Base-by-base conservation (phyloP, 2,113 vertebrate genomes). In the Zeus faber region DNA sequence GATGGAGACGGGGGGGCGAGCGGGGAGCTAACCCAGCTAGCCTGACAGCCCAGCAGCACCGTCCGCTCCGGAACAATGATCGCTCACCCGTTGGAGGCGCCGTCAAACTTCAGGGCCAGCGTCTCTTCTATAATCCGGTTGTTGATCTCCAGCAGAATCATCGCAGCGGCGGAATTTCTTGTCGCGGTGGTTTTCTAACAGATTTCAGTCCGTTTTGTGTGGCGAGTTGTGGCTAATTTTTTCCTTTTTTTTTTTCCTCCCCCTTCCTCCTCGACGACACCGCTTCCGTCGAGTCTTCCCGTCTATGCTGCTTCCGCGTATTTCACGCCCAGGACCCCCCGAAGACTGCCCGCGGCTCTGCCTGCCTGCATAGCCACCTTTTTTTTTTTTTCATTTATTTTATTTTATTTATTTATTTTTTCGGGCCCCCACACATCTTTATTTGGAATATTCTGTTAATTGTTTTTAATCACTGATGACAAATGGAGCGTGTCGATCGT, bases 141-240 rank as follows among this genome's bases (percentile, higher is more conserved):
- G 81, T 98, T 98, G 70, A 98, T 94, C 90, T 98, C 96, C 87
- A 98, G 88, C 86, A 98, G 91, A 91, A 97, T 98, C 96, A 98
- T 97, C 77, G 87, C 90, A 88, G 87, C 80, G 68, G 58, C 24
- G 67, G 56, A 37, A 2, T 37, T 37, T 62, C 47, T 68, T 65
- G 48, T 69, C 48, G 58, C 73, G 55, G 53, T 40, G 33, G 41
- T 14, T 50, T 44, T n/a, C n/a, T 18, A 45, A 21, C 17, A 65
- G 67, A 21, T 44, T 45, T 31, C 1, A 51, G 31, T n/a, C n/a
- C n/a, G n/a, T n/a, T n/a, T 11, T 61, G 3, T 49, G 61, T 39
- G 56, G 29, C 49, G 50, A 49, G 31, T 50, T 63, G 49, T 18
- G 53, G 39, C 18, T 1, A 21, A 10, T n/a, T 48, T 25, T 7